Conservation (phyloP, 30 jellyfish, hydroid and myxozoan species). For the Pelagia noctiluca region DNA sequence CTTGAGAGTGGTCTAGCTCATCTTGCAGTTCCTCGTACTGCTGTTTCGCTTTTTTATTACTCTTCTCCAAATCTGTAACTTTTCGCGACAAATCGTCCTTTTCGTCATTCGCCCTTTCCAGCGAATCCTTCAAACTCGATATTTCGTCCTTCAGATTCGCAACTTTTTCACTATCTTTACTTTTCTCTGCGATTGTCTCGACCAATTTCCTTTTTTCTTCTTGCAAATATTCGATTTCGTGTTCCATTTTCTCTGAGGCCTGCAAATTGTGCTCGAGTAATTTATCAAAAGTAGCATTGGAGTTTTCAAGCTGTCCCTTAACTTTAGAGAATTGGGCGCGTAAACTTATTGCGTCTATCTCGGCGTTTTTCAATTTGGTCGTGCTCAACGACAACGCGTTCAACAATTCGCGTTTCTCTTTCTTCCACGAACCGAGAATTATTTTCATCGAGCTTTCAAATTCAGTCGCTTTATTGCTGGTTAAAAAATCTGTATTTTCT, state of each 20-base stretch:
- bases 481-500: constrained; percentile 50
- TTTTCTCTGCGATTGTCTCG: constrained; percentile 28
- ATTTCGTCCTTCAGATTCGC: constrained; percentile 51
- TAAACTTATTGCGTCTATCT: constrained; percentile 76
- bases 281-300: constrained; percentile 73
- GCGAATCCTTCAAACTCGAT: constrained; percentile 22
- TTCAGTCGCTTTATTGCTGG: constrained; percentile 52
- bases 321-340: constrained; percentile 80
- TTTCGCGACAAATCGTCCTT: constrained; percentile 72
- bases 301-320: constrained; percentile 83
- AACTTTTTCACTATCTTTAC: constrained; percentile 43
- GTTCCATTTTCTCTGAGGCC: constrained; percentile 79
- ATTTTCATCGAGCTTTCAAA: constrained; percentile 79
- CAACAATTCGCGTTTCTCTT: constrained; percentile 78
- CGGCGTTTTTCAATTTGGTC: constrained; percentile 65
- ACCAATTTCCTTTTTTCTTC: constrained; percentile 60
- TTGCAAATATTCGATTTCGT: constrained; percentile 46
- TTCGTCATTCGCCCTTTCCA: constrained; percentile 79
- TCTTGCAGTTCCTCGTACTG: constrained; percentile 97
- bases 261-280: constrained; percentile 73
- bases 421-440: constrained; percentile 74
- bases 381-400: constrained; percentile 66
- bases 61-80: constrained; percentile 80
- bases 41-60: constrained; percentile 43
- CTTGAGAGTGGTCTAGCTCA: constrained; percentile 95